Conservation (phyloP, 2,797 vertebrate species). For the Hemibagrus guttatus region DNA sequence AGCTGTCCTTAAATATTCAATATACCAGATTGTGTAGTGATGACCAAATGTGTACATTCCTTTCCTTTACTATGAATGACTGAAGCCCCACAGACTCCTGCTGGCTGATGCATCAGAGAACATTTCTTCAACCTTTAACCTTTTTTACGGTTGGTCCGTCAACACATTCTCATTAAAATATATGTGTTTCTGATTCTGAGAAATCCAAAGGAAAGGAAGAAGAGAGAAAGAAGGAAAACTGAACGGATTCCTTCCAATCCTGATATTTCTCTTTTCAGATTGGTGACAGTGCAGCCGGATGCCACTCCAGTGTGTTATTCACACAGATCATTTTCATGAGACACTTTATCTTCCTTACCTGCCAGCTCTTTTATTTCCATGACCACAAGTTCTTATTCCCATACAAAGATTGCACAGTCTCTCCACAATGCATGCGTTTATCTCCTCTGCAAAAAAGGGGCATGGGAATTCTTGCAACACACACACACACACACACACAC, state of each 20-base stretch:
- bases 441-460: constrained; percentile 50
- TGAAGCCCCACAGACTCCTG: neutral
- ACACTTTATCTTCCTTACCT: constrained; percentile 49
- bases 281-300: constrained; percentile 43
- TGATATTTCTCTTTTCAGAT: constrained; percentile 38
- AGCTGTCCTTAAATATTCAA: neutral
- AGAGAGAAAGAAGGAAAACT: neutral
- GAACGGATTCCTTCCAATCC: neutral
- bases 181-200: neutral
- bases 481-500: constrained; percentile 58
- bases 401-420: constrained; percentile 45
- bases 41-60: neutral
- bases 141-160: neutral
- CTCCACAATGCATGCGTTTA: constrained; percentile 58
- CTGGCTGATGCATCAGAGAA: neutral
- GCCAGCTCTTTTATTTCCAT: constrained; percentile 28
- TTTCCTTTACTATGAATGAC: neutral
- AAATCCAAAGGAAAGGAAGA: neutral
- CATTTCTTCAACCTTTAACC: neutral
- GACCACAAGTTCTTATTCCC: constrained; percentile 26
- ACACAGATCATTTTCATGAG: constrained; percentile 43
- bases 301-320: constrained; percentile 45
- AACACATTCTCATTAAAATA: neutral
- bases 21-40: neutral
- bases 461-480: constrained; percentile 59